phyloP scores from a whole-genome alignment of 1,140 invertebrate species.

The Copidosoma floridanum region DNA sequence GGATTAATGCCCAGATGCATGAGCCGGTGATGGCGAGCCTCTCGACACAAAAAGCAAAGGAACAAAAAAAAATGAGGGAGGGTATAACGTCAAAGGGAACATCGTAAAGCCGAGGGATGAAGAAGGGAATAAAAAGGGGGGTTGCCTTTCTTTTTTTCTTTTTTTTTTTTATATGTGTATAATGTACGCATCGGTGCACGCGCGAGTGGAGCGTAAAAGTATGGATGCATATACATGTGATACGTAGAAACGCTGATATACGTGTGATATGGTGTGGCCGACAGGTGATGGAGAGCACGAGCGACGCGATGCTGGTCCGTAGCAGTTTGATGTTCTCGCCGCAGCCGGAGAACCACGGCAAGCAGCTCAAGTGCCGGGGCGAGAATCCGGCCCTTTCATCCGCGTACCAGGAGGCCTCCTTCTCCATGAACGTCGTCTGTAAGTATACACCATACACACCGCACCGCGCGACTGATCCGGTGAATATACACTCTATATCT shows the following conservation, averaged over 20 bases:
- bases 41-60: too few species aligned
- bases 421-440: slow-evolving; percentile 84
- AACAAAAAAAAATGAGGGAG: too few species aligned
- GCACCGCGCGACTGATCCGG: too few species aligned
- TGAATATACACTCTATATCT: too few species aligned
- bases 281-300: slow-evolving; percentile 51
- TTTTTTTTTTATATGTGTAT: too few species aligned
- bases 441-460: too few species aligned
- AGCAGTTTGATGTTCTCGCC: slow-evolving; percentile 79
- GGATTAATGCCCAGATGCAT: background rate
- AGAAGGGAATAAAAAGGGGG: too few species aligned
- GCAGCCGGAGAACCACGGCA: slow-evolving; percentile 77
- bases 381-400: slow-evolving; percentile 75
- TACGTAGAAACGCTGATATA: background rate
- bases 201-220: background rate
- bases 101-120: too few species aligned
- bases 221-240: background rate
- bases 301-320: slow-evolving; percentile 69
- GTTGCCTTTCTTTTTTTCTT: too few species aligned
- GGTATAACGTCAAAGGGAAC: too few species aligned
- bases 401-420: slow-evolving; percentile 73
- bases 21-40: too few species aligned
- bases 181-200: too few species aligned
- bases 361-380: slow-evolving; percentile 78
- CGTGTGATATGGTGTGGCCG: slow-evolving; percentile 57